Base-by-base conservation (phyloP, 2,797 vertebrate genomes). In the Hyperoplus lanceolatus region DNA sequence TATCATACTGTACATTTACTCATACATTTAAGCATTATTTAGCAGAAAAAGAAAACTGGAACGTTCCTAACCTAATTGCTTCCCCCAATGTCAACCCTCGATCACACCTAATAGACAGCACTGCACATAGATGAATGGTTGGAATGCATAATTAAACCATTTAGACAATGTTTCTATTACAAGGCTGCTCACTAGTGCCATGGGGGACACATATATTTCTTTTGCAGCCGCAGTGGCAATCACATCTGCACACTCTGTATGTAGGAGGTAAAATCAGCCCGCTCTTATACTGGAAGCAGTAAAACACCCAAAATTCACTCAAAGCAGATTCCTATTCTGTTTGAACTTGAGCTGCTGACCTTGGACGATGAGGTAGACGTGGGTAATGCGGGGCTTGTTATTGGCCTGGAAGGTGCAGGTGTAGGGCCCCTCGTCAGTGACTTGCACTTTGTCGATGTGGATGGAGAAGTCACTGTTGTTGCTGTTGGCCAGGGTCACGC, bases 291-390 rank as follows among this genome's bases (percentile, higher is more conserved):
- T 5, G 4, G 41, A 63, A 59, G 38, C 45, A 54, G 29, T 63
- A 45, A 29, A 71, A 60, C 61, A 62, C 13, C 39, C 66, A n/a
- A 38, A 53, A 57, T 21, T 56, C 41, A 58, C 41, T 63, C 43
- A 45, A 13, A 36, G 29, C n/a, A 11, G 65, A 76, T 71, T 71
- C 15, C 42, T 36, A 39, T 41, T 14, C 21, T 4, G 21, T 39
- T 45, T 48, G 12, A 51, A n/a, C 15, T 6, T 29, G 6, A 4
- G 36, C 46, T 38, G 56, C 88, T 90, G 84, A 97, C 97, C 97
- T 73, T 98, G 97, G 51, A 98, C 96, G 6, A 97, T 97, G 95
- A 98, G 97, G 95, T 97, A 97, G 93, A 97, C 96, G 65, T 96
- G 95, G 58, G 96, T 91, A 49, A 96, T 96, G 72, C 96, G 96